Conservation (phyloP, 2,888 invertebrate species). For the Chesias legatella region DNA sequence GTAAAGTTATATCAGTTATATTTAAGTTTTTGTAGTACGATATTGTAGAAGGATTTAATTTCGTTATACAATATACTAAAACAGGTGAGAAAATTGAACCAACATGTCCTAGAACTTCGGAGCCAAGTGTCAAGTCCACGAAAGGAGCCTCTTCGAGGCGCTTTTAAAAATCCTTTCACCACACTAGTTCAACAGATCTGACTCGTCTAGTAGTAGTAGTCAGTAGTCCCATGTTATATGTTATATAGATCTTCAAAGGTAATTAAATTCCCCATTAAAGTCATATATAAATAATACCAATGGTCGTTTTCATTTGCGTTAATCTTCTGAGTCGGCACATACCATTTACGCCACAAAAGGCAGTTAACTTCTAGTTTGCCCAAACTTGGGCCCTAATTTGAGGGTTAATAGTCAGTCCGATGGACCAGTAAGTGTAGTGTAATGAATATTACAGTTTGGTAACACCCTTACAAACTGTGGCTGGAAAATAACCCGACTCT, state of each 20-base stretch:
- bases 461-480: slow-evolving; percentile 30
- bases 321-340: slow-evolving; percentile 47
- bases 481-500: slow-evolving; percentile 13
- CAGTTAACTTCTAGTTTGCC: slow-evolving; percentile 52
- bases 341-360: slow-evolving; percentile 60
- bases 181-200: too few species aligned
- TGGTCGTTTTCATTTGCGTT: slow-evolving; percentile 23
- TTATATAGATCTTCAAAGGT: too few species aligned
- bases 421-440: slow-evolving; percentile 59
- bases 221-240: too few species aligned
- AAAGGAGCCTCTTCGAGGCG: too few species aligned
- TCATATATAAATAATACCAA: slow-evolving; percentile 18
- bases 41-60: too few species aligned
- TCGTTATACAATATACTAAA: too few species aligned
- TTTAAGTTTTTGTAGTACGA: background rate
- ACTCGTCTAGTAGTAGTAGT: too few species aligned
- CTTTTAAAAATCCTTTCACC: too few species aligned
- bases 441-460: slow-evolving; percentile 57
- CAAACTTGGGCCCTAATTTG: slow-evolving; percentile 49
- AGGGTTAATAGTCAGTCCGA: slow-evolving; percentile 65
- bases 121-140: too few species aligned
- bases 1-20: slow-evolving; percentile 1
- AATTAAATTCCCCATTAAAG: slow-evolving; percentile 42
- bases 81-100: too few species aligned
- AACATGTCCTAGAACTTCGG: too few species aligned